Base-by-base conservation (phyloP, 2,797 vertebrate genomes). In the Anisognathus igniventris region DNA sequence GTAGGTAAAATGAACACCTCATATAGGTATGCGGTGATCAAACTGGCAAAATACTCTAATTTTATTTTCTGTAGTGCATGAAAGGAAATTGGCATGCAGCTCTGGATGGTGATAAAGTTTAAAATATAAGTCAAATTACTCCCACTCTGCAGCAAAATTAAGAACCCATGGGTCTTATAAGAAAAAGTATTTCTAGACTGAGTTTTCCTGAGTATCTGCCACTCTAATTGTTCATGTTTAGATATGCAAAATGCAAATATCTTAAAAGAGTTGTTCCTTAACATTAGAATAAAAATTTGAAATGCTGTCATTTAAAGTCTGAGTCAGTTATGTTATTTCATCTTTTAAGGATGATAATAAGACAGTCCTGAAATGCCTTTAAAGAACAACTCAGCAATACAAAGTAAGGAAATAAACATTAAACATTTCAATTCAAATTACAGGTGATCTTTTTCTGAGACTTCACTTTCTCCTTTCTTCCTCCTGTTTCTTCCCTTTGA, bases 121-220 rank as follows among this genome's bases (percentile, higher is more conserved):
- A 90, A 95, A 86, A 91, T 82, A 27, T 16, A 94, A 95, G 35
- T 88, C 66, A 88, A 88, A 67, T 79, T 91, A 86, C 67, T 91
- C 74, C 86, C 58, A 93, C 74, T 77, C 71, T 76, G 66, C 20
- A 80, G 58, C 47, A 94, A 90, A 90, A 95, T 93, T 93, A 92
- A 71, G 25, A 80, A 75, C 39, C 70, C 75, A 62, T 45, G 82
- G 84, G 93, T 81, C 68, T 93, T 87, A 80, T 28, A 85, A 83
- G 58, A 73, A 90, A 80, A 91, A 85, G 35, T 57, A 50, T 54
- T 89, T 88, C 37, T 60, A 82, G 61, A 88, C 58, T 77, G 33
- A 64, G 17, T 88, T 91, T 93, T 57, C 31, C 54, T 79, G 31
- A 92, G 25, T 67, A 87, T 85, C 71, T 92, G 80, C n/a, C 57